Conservation (phyloP, 2,113 vertebrate genomes). For the Cyrtonyx montezumae region DNA sequence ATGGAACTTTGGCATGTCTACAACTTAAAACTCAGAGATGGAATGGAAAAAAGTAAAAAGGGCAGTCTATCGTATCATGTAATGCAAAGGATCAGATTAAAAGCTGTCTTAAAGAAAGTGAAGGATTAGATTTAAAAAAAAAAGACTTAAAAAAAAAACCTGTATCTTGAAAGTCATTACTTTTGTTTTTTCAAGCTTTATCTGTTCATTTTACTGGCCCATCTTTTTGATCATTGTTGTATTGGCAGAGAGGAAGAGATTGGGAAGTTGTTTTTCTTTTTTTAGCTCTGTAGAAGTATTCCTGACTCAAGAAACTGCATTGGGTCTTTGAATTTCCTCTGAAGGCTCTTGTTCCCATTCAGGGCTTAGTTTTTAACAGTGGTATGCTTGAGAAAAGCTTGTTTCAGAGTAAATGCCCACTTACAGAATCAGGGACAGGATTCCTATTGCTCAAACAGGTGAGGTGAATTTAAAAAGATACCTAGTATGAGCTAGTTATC, state of each 20-base stretch:
- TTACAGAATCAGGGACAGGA: neutral
- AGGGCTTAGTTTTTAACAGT: neutral
- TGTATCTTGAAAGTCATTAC: neutral
- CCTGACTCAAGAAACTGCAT: neutral
- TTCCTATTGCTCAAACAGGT: neutral
- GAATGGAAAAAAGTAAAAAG: neutral
- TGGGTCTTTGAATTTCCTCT: neutral
- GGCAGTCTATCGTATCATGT: neutral
- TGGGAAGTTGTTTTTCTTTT: neutral
- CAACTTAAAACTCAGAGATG: neutral
- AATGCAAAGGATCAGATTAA: neutral
- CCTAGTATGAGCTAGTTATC: neutral
- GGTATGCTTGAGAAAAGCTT: neutral
- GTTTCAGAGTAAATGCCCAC: neutral
- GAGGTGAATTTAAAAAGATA: neutral
- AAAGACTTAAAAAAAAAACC: neutral
- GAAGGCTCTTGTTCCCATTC: neutral
- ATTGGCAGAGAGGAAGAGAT: neutral
- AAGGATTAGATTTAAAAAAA: neutral
- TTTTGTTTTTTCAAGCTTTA: neutral
- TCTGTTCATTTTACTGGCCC: neutral
- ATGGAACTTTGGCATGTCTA: neutral
- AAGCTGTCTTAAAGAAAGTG: neutral
- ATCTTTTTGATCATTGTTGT: neutral
- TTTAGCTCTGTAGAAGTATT: neutral